phyloP scores from a whole-genome alignment of 2,113 vertebrate species.

The Turnix velox region DNA sequence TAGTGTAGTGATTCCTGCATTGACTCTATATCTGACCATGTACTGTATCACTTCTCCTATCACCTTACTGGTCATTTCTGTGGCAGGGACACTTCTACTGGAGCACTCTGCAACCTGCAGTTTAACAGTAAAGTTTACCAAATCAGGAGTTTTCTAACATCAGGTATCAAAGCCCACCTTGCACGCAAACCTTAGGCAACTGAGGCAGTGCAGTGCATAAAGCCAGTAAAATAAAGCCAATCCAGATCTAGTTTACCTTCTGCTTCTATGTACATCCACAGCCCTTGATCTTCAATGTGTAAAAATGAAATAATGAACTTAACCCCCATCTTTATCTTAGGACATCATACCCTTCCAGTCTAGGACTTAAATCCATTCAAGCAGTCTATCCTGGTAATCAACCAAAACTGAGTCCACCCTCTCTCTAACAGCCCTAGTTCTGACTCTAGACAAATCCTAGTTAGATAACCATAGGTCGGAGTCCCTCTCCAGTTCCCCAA shows the following conservation, averaged over 20 bases:
- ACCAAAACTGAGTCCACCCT: background rate
- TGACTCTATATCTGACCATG: background rate
- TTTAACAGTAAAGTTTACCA: background rate
- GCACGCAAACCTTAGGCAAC: background rate
- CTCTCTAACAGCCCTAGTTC: background rate
- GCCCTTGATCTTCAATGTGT: background rate
- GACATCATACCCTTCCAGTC: background rate
- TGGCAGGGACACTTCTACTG: background rate
- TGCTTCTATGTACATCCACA: background rate
- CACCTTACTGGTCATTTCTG: background rate
- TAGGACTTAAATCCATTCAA: background rate
- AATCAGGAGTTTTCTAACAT: background rate
- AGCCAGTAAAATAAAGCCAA: background rate
- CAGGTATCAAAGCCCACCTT: background rate
- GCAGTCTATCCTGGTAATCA: background rate
- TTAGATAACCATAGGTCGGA: background rate
- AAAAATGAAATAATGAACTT: background rate
- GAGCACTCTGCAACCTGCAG: background rate
- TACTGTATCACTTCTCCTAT: background rate
- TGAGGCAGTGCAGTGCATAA: background rate
- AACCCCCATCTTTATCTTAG: background rate
- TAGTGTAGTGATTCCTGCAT: fast-evolving
- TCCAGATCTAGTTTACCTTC: background rate
- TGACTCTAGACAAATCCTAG: background rate
- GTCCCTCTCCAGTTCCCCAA: background rate